A percentile compares a stretch with the other conserved stretches of the same genome.
These are phyloP conservation scores for Idaea straminata DNA, from an alignment of 2,888 invertebrate species.

Conservation along the genomic window DNA sequence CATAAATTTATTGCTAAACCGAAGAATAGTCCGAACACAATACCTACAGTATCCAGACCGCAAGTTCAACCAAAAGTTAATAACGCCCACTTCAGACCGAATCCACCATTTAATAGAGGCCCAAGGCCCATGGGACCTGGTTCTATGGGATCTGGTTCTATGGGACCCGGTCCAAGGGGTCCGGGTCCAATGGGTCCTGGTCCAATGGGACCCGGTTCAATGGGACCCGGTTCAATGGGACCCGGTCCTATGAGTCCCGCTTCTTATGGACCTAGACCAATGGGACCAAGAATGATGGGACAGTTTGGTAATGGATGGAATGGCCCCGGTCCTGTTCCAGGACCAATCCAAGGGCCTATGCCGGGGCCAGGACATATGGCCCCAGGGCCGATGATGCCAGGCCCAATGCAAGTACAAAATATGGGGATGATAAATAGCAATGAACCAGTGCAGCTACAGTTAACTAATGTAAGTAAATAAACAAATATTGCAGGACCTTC, in stretches of 20 bases:
- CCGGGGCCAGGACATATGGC: conserved; percentile 11
- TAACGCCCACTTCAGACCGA: neutral
- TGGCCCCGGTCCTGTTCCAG: neutral
- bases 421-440: conserved; percentile 2
- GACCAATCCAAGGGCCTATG: conserved; percentile 9
- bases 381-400: conserved; percentile 2
- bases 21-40: neutral
- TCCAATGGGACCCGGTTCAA: neutral
- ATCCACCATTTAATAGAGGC: conserved; percentile 8
- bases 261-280: neutral
- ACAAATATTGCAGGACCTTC: too few relatives aligned
- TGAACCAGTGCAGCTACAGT: conserved; percentile 34
- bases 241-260: neutral
- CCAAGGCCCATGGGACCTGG: neutral
- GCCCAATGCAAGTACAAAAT: conserved; percentile 3
- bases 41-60: conserved; percentile 3
- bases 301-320: neutral
- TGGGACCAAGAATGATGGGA: conserved; percentile 7
- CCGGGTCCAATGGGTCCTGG: neutral
- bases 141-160: neutral
- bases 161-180: neutral
- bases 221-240: conserved; percentile 1
- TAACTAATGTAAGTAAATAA: conserved; percentile 43
- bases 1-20: neutral
- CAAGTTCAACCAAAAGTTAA: conserved; percentile 4